phyloP scores from a whole-genome alignment of 2,888 invertebrate genomes.

The Andrena flavipes region DNA sequence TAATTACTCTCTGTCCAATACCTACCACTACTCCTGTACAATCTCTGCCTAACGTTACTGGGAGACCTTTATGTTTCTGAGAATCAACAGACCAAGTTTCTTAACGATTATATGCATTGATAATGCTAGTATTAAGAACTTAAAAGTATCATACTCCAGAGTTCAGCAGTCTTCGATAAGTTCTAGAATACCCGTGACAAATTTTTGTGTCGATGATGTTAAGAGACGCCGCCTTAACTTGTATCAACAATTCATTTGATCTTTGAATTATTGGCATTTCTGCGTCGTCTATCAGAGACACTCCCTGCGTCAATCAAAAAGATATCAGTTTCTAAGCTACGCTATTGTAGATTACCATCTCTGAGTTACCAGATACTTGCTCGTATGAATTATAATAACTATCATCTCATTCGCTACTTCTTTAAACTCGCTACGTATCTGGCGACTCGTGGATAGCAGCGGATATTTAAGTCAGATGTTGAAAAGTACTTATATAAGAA shows the following conservation, averaged over 20 bases:
- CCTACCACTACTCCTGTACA: slow-evolving; percentile 88
- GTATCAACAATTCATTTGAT: slow-evolving; percentile 87
- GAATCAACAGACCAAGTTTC: slow-evolving; percentile 57
- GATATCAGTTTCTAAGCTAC: slow-evolving; percentile 3
- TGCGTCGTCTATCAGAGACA: slow-evolving; percentile 86
- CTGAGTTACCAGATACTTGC: too few relatives aligned
- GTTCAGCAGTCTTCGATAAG: slow-evolving; percentile 84
- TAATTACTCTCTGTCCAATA: slow-evolving; percentile 87
- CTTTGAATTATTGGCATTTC: slow-evolving; percentile 86
- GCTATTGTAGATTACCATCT: neutral
- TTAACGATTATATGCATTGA: neutral
- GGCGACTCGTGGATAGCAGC: neutral
- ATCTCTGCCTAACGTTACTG: slow-evolving; percentile 88
- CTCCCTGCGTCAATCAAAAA: slow-evolving; percentile 83
- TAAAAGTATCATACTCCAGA: slow-evolving; percentile 76
- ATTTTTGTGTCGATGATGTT: slow-evolving; percentile 87
- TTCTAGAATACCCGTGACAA: slow-evolving; percentile 86
- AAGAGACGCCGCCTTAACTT: slow-evolving; percentile 88
- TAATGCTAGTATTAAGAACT: slow-evolving; percentile 9
- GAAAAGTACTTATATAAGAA: neutral
- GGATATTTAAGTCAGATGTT: neutral
- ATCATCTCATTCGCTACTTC: too few relatives aligned
- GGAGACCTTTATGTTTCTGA: slow-evolving; percentile 85
- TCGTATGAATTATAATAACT: too few relatives aligned
- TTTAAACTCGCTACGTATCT: too few relatives aligned